Base-by-base conservation (phyloP, 2,797 vertebrate species). In the Labeo calbasu region DNA sequence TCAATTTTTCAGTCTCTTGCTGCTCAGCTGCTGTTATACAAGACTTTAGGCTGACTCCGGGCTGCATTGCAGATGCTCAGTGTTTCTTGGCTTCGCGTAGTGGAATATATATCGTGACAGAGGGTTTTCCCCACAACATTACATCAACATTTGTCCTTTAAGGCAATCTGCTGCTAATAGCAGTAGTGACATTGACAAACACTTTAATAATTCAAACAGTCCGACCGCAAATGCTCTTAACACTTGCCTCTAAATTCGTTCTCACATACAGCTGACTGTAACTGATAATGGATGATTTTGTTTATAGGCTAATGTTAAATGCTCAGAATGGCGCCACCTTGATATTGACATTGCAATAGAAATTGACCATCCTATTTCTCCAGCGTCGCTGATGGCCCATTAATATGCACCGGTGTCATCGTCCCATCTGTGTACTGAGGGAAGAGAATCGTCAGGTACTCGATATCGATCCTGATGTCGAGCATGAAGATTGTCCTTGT, bases 1-100 rank as follows among this genome's bases (percentile, higher is more conserved):
- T 73, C 72, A 2, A 83, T 83, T 43, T 78, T 71, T 76, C 68
- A 81, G 68, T 76, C 83, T 84, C 81, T 77, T 79, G 81, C 75
- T 85, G 70, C 51, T 84, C 36, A 55, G 65, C 57, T 84, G 32
- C 78, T 79, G 51, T 63, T 69, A 48, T 77, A 80, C 61, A 19
- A 82, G 65, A 75, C 86, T 57, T 65, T 63, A 72, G 36, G 12
- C 75, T 68, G 28, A 71, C 28, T 86, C 10, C 23, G 53, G 55
- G n/a, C 73, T 32, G 55, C 57, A 80, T 19, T 88, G 77, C 81
- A 78, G 69, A 84, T 87, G 72, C 40, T 51, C 51, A 50, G 65
- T 19, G 66, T 71, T 57, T 81, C 32, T 57, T 81, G 79, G 65
- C 65, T 51, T n/a, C 25, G 40, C 77, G 40, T 51, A 68, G 25